Evolutionary conservation across 2,113 vertebrate species (phyloP).

Genomic region (Alligator mississippiensis): DNA sequence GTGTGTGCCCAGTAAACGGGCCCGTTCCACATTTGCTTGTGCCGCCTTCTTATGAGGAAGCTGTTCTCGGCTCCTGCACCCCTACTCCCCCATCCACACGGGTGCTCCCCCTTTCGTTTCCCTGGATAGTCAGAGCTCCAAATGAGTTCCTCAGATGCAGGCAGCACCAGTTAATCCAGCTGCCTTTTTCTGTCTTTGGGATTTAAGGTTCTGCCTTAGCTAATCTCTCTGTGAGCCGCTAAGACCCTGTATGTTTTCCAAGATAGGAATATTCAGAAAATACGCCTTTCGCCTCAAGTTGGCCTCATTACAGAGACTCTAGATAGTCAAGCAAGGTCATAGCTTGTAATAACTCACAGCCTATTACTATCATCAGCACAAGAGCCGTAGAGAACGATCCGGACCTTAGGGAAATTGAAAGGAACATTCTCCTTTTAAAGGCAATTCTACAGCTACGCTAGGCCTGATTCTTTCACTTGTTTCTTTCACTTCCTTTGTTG

Average conservation of each 20-base stretch:
- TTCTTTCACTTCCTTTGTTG: background rate
- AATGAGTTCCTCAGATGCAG: conserved; percentile 31
- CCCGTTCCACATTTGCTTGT: no score
- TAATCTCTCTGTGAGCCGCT: conserved; percentile 68
- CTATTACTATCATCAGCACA: background rate
- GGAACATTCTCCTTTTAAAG: rapidly evolving
- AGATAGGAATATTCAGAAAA: conserved; percentile 57
- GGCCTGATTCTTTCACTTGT: background rate
- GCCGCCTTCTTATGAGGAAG: no score
- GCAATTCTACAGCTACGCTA: background rate
- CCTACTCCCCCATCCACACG: rapidly evolving
- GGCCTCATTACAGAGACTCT: background rate
- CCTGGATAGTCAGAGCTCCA: background rate
- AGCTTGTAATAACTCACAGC: background rate
- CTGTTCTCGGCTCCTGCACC: background rate
- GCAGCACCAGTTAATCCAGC: conserved; percentile 23
- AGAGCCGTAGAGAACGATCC: background rate
- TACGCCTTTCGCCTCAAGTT: background rate
- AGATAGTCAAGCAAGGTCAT: conserved; percentile 37
- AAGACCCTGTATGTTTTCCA: conserved; percentile 56
- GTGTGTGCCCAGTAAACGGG: rapidly evolving
- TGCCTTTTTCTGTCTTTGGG: conserved; percentile 35
- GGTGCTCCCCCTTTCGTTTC: conserved; percentile 25
- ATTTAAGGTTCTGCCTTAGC: conserved; percentile 57
- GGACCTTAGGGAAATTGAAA: background rate